These are phyloP conservation scores for Exephanes ischioxanthus DNA, from an alignment of 2,888 invertebrate species.

Conservation along the genomic window DNA sequence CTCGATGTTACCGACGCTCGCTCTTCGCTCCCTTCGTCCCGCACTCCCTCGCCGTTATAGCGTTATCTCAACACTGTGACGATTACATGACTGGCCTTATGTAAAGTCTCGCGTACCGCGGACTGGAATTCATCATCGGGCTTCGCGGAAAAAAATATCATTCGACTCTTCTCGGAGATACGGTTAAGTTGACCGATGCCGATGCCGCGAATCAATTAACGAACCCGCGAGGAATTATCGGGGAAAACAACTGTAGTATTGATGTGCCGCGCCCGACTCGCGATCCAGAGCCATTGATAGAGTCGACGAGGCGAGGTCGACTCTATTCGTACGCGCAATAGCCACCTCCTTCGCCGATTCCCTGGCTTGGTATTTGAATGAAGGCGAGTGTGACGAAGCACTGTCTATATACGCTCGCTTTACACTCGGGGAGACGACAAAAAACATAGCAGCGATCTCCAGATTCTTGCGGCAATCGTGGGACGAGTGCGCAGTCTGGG, in stretches of 20 bases:
- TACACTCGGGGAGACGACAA: not conserved
- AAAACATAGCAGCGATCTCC: not conserved
- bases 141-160: not conserved
- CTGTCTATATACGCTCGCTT: constrained; percentile 26
- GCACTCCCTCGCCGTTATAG: constrained; percentile 21
- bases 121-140: not conserved
- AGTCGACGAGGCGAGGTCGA: constrained; percentile 83
- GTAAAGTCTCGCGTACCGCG: constrained; percentile 24
- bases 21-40: not conserved
- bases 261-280: constrained; percentile 61
- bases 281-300: constrained; percentile 82
- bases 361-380: constrained; percentile 67
- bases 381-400: constrained; percentile 63
- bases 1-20: constrained; percentile 25
- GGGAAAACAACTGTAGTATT: constrained; percentile 4
- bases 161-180: not conserved
- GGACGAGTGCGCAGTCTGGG: not conserved
- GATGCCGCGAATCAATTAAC: not conserved
- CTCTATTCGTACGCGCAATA: constrained; percentile 83
- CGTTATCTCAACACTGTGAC: constrained; percentile 52
- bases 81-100: constrained; percentile 41
- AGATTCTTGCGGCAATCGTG: constrained; percentile 2
- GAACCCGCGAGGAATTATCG: not conserved
- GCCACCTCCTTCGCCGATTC: constrained; percentile 80
- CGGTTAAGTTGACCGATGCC: not conserved